A percentile compares a stretch with the other conserved stretches of the same genome.
phyloP scores from a whole-genome alignment of 2,113 vertebrate genomes.

The Labrus mixtus region DNA sequence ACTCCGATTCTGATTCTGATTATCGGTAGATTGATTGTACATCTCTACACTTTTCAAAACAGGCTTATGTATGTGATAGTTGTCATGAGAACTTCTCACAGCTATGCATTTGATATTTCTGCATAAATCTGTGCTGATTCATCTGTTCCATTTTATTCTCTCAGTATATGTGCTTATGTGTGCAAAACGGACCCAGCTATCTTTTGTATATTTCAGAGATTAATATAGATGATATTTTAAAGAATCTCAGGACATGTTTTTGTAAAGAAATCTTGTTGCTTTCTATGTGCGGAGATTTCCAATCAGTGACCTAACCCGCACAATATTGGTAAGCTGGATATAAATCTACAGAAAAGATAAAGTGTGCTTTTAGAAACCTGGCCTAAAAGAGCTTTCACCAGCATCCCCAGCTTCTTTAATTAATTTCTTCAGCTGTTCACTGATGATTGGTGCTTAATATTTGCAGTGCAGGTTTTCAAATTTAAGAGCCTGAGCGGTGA shows the following conservation, averaged over 20 bases:
- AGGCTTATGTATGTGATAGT: too few species aligned
- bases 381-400: background rate
- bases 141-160: too few species aligned
- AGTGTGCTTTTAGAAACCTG: background rate
- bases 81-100: too few species aligned
- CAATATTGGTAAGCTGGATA: background rate
- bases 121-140: too few species aligned
- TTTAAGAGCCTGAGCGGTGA: background rate
- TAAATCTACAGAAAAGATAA: background rate
- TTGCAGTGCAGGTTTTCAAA: conserved; percentile 11
- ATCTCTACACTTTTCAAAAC: too few species aligned
- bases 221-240: too few species aligned
- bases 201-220: too few species aligned
- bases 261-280: background rate
- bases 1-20: too few species aligned
- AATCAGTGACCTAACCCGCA: background rate
- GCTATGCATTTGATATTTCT: too few species aligned
- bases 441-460: background rate
- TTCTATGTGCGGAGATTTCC: conserved; percentile 1
- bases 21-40: too few species aligned
- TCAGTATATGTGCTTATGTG: too few species aligned
- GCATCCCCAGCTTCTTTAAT: background rate
- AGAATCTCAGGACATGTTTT: background rate
- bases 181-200: too few species aligned
- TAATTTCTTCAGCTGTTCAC: background rate